These are phyloP conservation scores for Umimayanthus kanabou DNA, from an alignment of 92 coral and sea anemone species.

Conservation along the genomic window DNA sequence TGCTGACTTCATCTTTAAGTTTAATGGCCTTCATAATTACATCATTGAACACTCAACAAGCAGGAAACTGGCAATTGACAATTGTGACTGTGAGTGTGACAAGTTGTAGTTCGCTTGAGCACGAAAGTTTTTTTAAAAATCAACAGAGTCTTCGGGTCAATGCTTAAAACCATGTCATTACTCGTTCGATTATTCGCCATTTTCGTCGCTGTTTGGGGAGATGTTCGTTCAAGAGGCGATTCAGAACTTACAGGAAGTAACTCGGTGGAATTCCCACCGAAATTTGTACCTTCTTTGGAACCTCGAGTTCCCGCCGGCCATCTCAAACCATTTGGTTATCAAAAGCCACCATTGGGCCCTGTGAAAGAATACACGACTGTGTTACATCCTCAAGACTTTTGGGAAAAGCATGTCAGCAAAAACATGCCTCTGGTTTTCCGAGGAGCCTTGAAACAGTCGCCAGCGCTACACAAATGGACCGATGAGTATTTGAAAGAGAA, in stretches of 20 bases:
- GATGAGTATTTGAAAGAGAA: conserved; percentile 76
- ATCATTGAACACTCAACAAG: not conserved
- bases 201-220: conserved; percentile 7
- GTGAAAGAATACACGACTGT: conserved; percentile 78
- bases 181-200: not conserved
- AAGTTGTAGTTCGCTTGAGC: not conserved
- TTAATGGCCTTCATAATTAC: not conserved
- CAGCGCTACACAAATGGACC: conserved; percentile 77
- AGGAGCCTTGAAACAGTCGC: conserved; percentile 78
- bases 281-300: conserved; percentile 62
- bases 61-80: not conserved
- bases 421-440: conserved; percentile 88
- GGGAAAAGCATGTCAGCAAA: conserved; percentile 82
- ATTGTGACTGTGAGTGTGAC: not conserved
- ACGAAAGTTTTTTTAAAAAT: not conserved
- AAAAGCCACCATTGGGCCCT: conserved; percentile 85
- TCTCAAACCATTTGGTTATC: conserved; percentile 85
- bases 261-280: conserved; percentile 83
- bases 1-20: not conserved
- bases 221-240: not conserved
- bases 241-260: not conserved
- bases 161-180: not conserved
- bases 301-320: conserved; percentile 77
- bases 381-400: conserved; percentile 83
- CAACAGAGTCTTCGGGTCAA: not conserved